phyloP scores from a whole-genome alignment of 2,113 vertebrate species.

The Daboia siamensis region DNA sequence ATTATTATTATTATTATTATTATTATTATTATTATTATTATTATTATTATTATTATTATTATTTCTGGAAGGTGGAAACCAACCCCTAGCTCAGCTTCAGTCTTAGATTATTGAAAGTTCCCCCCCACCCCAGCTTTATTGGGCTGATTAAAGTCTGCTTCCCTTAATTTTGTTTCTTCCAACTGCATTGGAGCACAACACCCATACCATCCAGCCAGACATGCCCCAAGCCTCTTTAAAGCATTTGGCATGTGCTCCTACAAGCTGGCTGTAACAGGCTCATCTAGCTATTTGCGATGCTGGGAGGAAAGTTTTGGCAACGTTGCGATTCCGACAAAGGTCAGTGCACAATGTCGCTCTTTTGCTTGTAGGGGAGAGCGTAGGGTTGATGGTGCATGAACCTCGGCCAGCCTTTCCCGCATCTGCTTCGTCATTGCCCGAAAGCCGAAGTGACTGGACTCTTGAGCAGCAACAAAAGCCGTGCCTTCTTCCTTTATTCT shows the following conservation, averaged over 20 bases:
- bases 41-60: too few relatives aligned
- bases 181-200: background rate
- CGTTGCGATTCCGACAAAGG: conserved; percentile 16
- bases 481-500: background rate
- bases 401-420: background rate
- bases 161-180: background rate
- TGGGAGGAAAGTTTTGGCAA: background rate
- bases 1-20: too few relatives aligned
- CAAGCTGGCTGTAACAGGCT: background rate
- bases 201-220: background rate
- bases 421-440: background rate
- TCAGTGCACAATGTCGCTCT: background rate
- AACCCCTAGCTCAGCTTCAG: background rate
- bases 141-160: background rate
- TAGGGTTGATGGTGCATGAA: background rate
- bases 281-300: background rate
- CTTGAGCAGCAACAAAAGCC: background rate
- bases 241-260: background rate
- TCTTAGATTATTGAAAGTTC: background rate
- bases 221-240: background rate
- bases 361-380: background rate
- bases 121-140: background rate
- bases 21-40: too few relatives aligned
- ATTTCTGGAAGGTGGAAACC: background rate
- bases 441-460: background rate